Conservation (phyloP, 1,140 invertebrate genomes). For the Hydropsyche tenuis region DNA sequence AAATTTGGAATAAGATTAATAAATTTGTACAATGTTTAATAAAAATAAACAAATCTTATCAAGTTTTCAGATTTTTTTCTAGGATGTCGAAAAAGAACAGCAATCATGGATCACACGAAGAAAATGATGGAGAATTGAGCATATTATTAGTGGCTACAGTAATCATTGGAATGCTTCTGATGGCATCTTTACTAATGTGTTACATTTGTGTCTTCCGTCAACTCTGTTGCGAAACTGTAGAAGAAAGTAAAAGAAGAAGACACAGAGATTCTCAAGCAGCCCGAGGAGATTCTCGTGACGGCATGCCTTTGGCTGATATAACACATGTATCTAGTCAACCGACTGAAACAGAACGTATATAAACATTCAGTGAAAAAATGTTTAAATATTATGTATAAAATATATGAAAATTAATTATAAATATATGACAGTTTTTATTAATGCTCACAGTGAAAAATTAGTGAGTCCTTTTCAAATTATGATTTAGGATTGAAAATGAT, state of each 20-base stretch:
- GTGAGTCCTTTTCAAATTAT: too few relatives aligned
- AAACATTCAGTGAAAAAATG: background rate
- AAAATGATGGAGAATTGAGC: constrained; percentile 60
- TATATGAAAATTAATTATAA: too few relatives aligned
- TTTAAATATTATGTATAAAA: too few relatives aligned
- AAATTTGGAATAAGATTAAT: too few relatives aligned
- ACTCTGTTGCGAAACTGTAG: constrained; percentile 59
- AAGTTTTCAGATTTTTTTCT: background rate
- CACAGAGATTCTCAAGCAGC: constrained; percentile 42
- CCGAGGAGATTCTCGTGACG: constrained; percentile 57
- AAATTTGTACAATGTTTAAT: too few relatives aligned
- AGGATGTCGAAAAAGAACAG: constrained; percentile 39
- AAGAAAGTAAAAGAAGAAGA: constrained; percentile 56
- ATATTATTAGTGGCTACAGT: constrained; percentile 63
- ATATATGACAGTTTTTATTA: too few relatives aligned
- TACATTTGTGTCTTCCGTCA: constrained; percentile 64
- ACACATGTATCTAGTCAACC: constrained; percentile 62
- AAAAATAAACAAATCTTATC: too few relatives aligned
- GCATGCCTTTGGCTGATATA: constrained; percentile 62
- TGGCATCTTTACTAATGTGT: constrained; percentile 63
- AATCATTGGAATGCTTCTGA: constrained; percentile 60
- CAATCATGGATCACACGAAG: constrained; percentile 46
- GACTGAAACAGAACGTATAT: constrained; percentile 56
- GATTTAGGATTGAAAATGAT: too few relatives aligned
- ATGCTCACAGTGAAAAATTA: too few relatives aligned